Evolutionary conservation across 37 sponge, comb jelly and placozoan species (phyloP).

Genomic region (Eunapius fragilis): DNA sequence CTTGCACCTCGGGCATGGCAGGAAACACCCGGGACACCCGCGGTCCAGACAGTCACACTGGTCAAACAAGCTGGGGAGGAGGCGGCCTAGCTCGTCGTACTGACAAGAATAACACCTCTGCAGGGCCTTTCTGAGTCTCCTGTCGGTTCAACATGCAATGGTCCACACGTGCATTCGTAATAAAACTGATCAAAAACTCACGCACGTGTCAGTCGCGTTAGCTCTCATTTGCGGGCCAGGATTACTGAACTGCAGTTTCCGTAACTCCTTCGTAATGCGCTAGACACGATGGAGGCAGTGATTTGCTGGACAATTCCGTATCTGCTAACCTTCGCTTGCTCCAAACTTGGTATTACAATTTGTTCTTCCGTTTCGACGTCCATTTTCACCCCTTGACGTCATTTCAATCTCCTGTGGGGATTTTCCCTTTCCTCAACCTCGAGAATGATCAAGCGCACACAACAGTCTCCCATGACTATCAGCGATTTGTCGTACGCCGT

Average conservation of each 20-base stretch:
- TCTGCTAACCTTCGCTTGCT: slow-evolving; percentile 1
- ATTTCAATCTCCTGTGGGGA: background rate
- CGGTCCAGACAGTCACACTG: slow-evolving; percentile 48
- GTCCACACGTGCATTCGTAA: background rate
- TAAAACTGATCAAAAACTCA: background rate
- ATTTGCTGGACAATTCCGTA: background rate
- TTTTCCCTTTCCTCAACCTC: background rate
- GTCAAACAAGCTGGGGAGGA: background rate
- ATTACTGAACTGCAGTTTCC: slow-evolving; percentile 40
- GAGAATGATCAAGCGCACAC: background rate
- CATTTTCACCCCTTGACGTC: background rate
- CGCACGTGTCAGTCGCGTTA: background rate
- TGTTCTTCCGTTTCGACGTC: background rate
- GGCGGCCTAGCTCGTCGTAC: background rate
- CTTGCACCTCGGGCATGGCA: slow-evolving; percentile 53
- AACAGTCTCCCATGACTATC: slow-evolving; percentile 7
- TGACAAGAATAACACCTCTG: background rate
- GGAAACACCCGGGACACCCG: slow-evolving; percentile 59
- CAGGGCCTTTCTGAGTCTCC: background rate
- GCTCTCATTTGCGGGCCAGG: slow-evolving; percentile 54
- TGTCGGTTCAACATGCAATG: background rate
- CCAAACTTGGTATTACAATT: slow-evolving; percentile 3
- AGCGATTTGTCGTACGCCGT: slow-evolving; percentile 42
- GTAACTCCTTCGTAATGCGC: slow-evolving; percentile 32
- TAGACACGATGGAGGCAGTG: background rate